Conservation (phyloP, 1,140 invertebrate species). For the Trichogramma pretiosum region DNA sequence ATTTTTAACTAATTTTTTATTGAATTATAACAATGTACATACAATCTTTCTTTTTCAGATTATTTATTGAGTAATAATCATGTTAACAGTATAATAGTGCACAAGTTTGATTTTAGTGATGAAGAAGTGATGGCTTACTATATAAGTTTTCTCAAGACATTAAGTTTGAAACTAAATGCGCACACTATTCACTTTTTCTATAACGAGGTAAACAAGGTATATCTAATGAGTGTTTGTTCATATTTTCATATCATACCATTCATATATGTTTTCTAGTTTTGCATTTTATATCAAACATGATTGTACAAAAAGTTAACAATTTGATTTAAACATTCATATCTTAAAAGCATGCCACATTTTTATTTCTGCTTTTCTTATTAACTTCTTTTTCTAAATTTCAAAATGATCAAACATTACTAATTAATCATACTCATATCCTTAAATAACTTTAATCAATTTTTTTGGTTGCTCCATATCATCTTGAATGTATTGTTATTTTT, state of each 20-base stretch:
- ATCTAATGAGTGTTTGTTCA: constrained; percentile 19
- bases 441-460: no score
- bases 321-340: no score
- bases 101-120: constrained; percentile 99
- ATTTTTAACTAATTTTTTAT: neutral
- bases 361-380: no score
- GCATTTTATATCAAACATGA: no score
- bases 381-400: no score
- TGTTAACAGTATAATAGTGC: constrained; percentile 98
- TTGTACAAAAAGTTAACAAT: no score
- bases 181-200: constrained; percentile 99
- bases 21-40: neutral
- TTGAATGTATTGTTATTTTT: no score
- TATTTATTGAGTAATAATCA: constrained; percentile 99
- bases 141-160: constrained; percentile 96
- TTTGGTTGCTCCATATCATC: no score
- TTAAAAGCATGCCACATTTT: no score
- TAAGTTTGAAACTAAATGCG: constrained; percentile 95
- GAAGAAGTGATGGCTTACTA: constrained; percentile 99
- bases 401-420: no score
- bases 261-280: constrained; percentile 7
- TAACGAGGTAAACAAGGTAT: constrained; percentile 78
- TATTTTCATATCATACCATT: constrained; percentile 4
- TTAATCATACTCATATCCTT: no score
- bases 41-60: constrained; percentile 61